Evolutionary conservation across 2,888 invertebrate species (phyloP).

Genomic region (Drosophila ustulata): DNA sequence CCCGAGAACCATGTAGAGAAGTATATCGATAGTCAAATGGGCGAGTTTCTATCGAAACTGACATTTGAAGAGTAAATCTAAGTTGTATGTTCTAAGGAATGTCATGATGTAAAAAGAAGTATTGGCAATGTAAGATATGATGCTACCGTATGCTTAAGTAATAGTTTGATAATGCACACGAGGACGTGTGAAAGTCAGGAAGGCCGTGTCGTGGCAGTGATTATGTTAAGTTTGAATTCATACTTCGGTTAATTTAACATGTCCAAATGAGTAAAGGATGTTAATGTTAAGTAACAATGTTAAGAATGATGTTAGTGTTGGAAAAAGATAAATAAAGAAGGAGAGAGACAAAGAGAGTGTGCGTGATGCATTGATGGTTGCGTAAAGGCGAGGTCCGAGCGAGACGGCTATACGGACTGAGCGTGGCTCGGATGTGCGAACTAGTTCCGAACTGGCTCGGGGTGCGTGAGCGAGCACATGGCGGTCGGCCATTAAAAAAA

Average conservation of each 20-base stretch:
- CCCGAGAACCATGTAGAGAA: slow-evolving; percentile 1
- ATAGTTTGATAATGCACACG: too few species aligned
- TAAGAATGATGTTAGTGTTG: not conserved
- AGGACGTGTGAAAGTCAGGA: not conserved
- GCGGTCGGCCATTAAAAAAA: too few species aligned
- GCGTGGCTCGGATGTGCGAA: not conserved
- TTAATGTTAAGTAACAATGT: not conserved
- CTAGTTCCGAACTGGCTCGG: too few species aligned
- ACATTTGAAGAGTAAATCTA: not conserved
- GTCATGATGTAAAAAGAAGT: too few species aligned
- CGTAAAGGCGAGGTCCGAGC: slow-evolving; percentile 1
- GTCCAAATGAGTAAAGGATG: too few species aligned
- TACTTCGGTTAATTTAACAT: too few species aligned
- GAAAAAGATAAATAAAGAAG: not conserved
- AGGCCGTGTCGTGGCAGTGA: too few species aligned
- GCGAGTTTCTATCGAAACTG: not conserved
- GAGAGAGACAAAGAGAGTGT: not conserved
- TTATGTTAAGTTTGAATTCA: not conserved
- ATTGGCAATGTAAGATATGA: too few species aligned
- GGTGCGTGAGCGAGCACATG: too few species aligned
- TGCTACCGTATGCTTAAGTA: not conserved
- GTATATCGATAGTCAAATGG: not conserved
- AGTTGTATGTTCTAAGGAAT: too few species aligned
- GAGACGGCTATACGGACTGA: slow-evolving; percentile 4
- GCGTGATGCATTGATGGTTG: not conserved